Base-by-base conservation (phyloP, 1,140 invertebrate species). In the Drosophila repleta region DNA sequence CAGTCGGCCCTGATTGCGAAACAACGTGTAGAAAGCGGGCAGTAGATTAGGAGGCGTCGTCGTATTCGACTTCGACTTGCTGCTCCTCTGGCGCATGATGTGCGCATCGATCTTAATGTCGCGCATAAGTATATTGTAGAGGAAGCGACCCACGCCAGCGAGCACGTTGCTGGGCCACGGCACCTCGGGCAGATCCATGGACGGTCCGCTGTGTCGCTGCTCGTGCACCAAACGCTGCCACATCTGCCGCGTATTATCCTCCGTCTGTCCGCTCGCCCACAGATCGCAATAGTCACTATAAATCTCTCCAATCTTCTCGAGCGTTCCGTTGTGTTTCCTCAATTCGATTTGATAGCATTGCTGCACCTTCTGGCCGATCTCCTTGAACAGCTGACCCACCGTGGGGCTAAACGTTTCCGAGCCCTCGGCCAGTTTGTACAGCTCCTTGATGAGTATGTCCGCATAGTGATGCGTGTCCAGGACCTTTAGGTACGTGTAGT, bases 71-170 rank as follows among this genome's bases (percentile, higher is more conserved):
- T 90, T 90, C 2, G 57, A 29, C 61, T 84, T 91, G 32, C 81
- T 91, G 39, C 43, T 88, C 73, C 94, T 94, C 5, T 80, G 73
- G 61, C 94, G 93, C 89, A 95, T 92, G 56, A 94, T 92, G 79
- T 96, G 96, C 5, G 95, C 92, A 91, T 97, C 94, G 64, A 98
- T 93, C 92, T 97, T 97, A 10, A 98, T 92, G 91, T 98, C 96
- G 51, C 95, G 94, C 65, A 98, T 93, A 8, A 98, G 95, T 29
- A 98, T 96, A 55, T 96, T 95, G 84, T 97, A 98, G 0, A 98
- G 93, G 90, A 98, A 97, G 79, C 95, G 95, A 17, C 97, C 97
- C 32, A 96, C 92, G 43, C 93, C 93, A 13, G 92, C 87, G 4
- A 94, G 83, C 8, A 95, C 93, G 68, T 93, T 92, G 4, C 87